Conservation (phyloP, 2,797 vertebrate genomes). For the Eulemur albifrons region DNA sequence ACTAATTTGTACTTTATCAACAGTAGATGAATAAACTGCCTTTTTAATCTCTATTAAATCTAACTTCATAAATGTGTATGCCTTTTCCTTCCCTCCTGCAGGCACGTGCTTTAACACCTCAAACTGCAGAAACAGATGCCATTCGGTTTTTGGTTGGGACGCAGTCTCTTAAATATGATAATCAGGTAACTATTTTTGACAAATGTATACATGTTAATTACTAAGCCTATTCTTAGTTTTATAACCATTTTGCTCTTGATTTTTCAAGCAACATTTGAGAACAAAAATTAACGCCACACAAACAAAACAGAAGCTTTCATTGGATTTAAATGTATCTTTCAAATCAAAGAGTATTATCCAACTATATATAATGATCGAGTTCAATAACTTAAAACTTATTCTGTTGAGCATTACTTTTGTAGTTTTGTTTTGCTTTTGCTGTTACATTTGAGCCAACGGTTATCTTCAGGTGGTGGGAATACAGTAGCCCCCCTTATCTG, state of each 20-base stretch:
- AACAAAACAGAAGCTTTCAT: not conserved
- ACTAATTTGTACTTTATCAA: not conserved
- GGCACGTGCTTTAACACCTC: constrained; percentile 95
- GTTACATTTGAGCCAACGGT: not conserved
- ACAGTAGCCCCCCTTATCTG: not conserved
- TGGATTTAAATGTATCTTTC: not conserved
- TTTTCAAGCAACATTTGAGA: constrained; percentile 14
- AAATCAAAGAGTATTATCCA: not conserved
- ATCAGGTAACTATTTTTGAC: constrained; percentile 91
- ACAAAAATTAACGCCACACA: not conserved
- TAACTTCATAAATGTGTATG: not conserved
- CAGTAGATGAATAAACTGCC: not conserved
- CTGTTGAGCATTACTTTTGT: fast-evolving
- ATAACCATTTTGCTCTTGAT: constrained; percentile 19
- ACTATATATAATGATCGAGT: not conserved
- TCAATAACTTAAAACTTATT: fast-evolving
- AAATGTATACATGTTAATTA: not conserved
- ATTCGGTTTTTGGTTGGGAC: constrained; percentile 98
- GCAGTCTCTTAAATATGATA: constrained; percentile 97
- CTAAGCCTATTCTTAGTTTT: constrained; percentile 31
- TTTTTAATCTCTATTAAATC: not conserved
- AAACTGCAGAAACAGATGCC: constrained; percentile 96
- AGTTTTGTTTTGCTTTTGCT: not conserved
- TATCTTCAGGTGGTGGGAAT: not conserved
- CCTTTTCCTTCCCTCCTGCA: constrained; percentile 76